phyloP scores from a whole-genome alignment of 2,113 vertebrate genomes.

The Natator depressus region DNA sequence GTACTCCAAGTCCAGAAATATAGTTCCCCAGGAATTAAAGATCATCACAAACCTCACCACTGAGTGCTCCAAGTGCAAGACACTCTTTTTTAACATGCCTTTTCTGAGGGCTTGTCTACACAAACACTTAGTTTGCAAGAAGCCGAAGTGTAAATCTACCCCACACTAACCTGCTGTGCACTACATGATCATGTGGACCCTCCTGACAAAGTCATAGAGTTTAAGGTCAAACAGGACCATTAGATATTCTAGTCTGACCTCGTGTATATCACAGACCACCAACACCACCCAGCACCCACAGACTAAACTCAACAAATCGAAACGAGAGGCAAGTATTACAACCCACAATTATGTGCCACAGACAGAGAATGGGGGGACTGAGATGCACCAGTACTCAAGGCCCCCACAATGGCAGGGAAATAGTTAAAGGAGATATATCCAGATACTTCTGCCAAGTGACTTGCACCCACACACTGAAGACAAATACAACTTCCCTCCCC shows the following conservation, averaged over 20 bases:
- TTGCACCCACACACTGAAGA: neutral
- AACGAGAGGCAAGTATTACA: neutral
- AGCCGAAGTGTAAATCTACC: neutral
- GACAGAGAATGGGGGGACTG: neutral
- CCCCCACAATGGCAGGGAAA: neutral
- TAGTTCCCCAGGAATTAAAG: neutral
- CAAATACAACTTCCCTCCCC: neutral
- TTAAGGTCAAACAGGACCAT: neutral
- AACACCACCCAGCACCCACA: neutral
- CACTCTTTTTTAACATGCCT: neutral
- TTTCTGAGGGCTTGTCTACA: neutral
- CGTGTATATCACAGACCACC: neutral
- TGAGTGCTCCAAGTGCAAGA: neutral
- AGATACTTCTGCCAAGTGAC: neutral
- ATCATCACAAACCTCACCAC: neutral
- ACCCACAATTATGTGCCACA: neutral
- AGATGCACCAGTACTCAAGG: neutral
- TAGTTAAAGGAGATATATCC: neutral
- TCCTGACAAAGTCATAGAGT: neutral
- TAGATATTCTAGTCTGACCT: neutral
- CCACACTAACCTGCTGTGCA: neutral
- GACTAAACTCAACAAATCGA: neutral
- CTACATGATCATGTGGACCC: neutral
- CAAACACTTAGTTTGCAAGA: neutral
- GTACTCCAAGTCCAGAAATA: neutral